Percentiles rank a stretch among this genome's conserved stretches.
These are phyloP conservation scores for Olivierus martensii DNA, from an alignment of 1,140 invertebrate species.

Conservation along the genomic window DNA sequence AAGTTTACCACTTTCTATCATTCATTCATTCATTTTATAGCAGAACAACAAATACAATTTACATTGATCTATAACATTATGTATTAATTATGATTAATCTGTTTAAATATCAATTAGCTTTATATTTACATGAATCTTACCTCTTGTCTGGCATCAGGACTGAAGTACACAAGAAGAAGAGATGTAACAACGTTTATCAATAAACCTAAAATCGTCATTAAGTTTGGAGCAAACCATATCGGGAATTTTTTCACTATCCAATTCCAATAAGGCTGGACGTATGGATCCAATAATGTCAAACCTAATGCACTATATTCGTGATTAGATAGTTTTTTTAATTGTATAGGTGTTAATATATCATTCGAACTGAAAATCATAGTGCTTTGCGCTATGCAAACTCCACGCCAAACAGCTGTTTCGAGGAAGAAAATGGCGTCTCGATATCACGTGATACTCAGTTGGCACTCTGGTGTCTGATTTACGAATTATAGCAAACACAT, in stretches of 20 bases:
- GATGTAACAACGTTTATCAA: conserved; percentile 86
- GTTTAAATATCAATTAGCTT: neutral
- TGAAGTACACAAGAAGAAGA: conserved; percentile 75
- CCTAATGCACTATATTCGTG: conserved; percentile 90
- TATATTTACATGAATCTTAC: conserved; percentile 28
- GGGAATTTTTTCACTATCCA: conserved; percentile 86
- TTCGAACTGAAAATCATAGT: conserved; percentile 15
- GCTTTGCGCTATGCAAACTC: neutral
- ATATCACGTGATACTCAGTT: too few relatives aligned
- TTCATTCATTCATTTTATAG: too few relatives aligned
- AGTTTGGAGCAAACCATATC: conserved; percentile 91
- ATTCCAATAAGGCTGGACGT: conserved; percentile 91
- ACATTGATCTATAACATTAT: too few relatives aligned
- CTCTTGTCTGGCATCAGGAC: conserved; percentile 53
- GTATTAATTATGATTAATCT: too few relatives aligned
- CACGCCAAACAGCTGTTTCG: too few relatives aligned
- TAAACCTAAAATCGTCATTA: conserved; percentile 88
- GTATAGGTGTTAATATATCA: conserved; percentile 37
- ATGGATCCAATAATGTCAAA: conserved; percentile 66
- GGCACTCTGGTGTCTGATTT: too few relatives aligned
- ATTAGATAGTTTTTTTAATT: conserved; percentile 68
- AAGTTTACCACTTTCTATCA: too few relatives aligned
- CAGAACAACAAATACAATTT: too few relatives aligned
- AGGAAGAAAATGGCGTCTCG: too few relatives aligned
- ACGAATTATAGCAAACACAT: too few relatives aligned